These are phyloP conservation scores for Porites lutea DNA, from an alignment of 64 coral and sea anemone genomes.

Conservation along the genomic window DNA sequence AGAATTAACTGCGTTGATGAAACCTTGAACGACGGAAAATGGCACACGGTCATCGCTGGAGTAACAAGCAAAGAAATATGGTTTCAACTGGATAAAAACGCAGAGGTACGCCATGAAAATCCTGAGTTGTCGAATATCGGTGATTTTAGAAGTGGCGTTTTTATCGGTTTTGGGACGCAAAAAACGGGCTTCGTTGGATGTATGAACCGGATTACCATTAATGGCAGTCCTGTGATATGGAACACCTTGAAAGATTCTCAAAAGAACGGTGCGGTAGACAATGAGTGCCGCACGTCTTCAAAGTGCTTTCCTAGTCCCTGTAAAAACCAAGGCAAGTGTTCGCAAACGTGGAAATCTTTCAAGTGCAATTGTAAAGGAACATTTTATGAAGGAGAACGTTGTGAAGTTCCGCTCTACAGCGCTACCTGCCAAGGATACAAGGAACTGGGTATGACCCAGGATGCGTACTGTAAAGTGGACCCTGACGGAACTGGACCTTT, in stretches of 20 bases:
- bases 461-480: conserved; percentile 85
- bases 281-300: conserved; percentile 59
- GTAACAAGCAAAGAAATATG: conserved; percentile 68
- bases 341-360: conserved; percentile 65
- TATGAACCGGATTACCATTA: conserved; percentile 65
- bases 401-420: conserved; percentile 79
- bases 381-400: conserved; percentile 69
- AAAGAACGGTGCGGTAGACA: conserved; percentile 24
- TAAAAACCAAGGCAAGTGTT: conserved; percentile 58
- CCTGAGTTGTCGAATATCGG: conserved; percentile 66
- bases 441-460: conserved; percentile 66
- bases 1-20: conserved; percentile 68
- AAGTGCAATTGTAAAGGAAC: conserved; percentile 77
- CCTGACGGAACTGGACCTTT: conserved; percentile 81
- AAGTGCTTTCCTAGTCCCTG: conserved; percentile 89
- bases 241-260: conserved; percentile 1
- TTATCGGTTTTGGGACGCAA: conserved; percentile 70
- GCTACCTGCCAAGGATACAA: conserved; percentile 88
- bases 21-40: conserved; percentile 76
- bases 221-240: conserved; percentile 25
- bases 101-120: conserved; percentile 83
- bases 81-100: conserved; percentile 74
- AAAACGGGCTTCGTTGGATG: conserved; percentile 83
- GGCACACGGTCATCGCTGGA: conserved; percentile 83
- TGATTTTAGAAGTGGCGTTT: conserved; percentile 61